Base-by-base conservation (phyloP, 2,888 invertebrate species). In the Steinernema hermaphroditum region DNA sequence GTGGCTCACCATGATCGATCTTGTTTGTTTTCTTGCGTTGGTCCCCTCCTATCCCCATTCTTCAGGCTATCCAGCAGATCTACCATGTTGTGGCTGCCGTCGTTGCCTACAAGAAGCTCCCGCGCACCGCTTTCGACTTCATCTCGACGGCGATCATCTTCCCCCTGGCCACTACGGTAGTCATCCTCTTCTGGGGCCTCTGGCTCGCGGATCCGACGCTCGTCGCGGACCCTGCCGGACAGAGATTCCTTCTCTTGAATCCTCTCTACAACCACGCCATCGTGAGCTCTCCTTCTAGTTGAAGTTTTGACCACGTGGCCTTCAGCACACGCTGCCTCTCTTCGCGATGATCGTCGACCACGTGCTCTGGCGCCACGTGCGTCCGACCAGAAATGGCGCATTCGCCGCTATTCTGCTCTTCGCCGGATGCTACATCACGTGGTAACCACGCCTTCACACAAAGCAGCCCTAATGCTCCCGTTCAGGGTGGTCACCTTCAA, bases 1-100 rank as follows among this genome's bases (percentile, higher is more conserved):
- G 19, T 85, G 85, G 85, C 77, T 85, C 22, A 85, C 85, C 8
- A 77, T 85, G 75, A 76, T 84, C 69, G 81, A 82, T 73, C 74
- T 85, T 74, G 84, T 85, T 32, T 75, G 78, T 76, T 77, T 50
- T 49, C 16, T 34, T n/a, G n/a, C n/a, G n/a, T n/a, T n/a, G n/a
- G 16, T 24, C 22, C 49, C 29, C 37, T 69, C 2, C 0, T 1
- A 8, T 49, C 16, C 8, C 2, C 19, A 22, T 70, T 72, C 22
- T 83, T 75, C 72, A 84, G 83, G 77, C 77, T 54, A 73, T 81
- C 54, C 84, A 84, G 78, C 73, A 75, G 2, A 43, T 83, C 50
- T 84, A 84, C 68, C 82, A 84, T 70, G 68, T 77, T 1, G 41
- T 72, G 16, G 74, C 78, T n/a, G 81, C 81, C 24, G 72, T 80